Percentiles rank a stretch among this genome's conserved stretches.
phyloP scores from a whole-genome alignment of 2,797 vertebrate species.

The Mastacembelus armatus region DNA sequence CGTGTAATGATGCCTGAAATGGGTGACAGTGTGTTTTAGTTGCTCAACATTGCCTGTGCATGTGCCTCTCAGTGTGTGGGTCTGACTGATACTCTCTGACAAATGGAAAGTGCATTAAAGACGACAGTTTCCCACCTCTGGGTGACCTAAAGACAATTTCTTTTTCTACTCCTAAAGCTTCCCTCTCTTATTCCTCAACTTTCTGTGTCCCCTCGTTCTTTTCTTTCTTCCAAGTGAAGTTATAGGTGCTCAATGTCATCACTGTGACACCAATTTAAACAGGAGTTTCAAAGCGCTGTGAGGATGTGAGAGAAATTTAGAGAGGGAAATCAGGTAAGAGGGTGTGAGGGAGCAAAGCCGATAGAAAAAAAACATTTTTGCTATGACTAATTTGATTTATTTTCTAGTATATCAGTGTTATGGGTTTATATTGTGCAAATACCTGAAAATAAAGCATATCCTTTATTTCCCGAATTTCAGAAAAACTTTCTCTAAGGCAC shows the following conservation, averaged over 20 bases:
- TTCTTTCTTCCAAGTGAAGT: constrained; percentile 6
- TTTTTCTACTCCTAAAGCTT: constrained; percentile 26
- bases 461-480: neutral
- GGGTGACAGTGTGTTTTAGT: constrained; percentile 47
- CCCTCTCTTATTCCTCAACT: constrained; percentile 20
- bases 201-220: constrained; percentile 6
- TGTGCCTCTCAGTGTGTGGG: constrained; percentile 7
- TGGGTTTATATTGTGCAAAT: neutral
- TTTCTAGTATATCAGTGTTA: neutral
- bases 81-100: constrained; percentile 60
- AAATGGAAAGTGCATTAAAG: constrained; percentile 74
- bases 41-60: constrained; percentile 15
- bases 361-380: neutral
- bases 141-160: constrained; percentile 52
- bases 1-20: constrained; percentile 72
- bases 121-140: constrained; percentile 63
- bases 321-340: neutral
- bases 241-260: constrained; percentile 17
- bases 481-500: neutral
- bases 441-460: neutral
- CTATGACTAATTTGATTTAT: constrained; percentile 8
- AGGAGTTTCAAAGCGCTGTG: neutral
- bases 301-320: neutral
- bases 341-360: neutral
- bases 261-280: neutral